Evolutionary conservation across 2,888 invertebrate genomes (phyloP).

Genomic region (Hemaris fuciformis): DNA sequence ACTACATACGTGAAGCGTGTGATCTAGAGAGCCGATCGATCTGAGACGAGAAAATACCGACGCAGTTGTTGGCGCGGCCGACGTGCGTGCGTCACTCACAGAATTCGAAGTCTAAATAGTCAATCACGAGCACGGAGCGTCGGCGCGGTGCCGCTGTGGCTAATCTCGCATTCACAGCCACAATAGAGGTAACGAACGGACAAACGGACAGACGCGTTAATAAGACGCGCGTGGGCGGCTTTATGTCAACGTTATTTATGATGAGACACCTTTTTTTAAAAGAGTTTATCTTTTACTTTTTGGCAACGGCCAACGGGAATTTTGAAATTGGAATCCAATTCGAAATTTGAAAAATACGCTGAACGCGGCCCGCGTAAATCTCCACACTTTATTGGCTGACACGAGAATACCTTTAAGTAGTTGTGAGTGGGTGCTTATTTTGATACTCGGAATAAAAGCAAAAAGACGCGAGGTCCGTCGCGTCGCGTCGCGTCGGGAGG

Average conservation of each 20-base stretch:
- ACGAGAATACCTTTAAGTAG: conserved; percentile 57
- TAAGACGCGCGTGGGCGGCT: conserved; percentile 78
- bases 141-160: conserved; percentile 58
- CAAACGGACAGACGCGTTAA: conserved; percentile 76
- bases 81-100: conserved; percentile 66
- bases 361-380: conserved; percentile 9
- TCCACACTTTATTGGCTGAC: conserved; percentile 53
- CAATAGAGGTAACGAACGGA: conserved; percentile 80
- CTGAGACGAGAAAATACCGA: conserved; percentile 37
- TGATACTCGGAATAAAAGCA: conserved; percentile 66
- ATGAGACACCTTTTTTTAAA: conserved; percentile 61
- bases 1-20: conserved; percentile 27
- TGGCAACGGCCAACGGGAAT: conserved; percentile 40
- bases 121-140: conserved; percentile 64
- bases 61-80: conserved; percentile 45
- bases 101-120: conserved; percentile 75
- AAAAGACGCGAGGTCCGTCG: conserved; percentile 57
- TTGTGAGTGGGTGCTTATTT: conserved; percentile 52
- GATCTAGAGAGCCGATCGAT: conserved; percentile 24
- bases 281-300: conserved; percentile 45
- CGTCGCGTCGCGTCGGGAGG: conserved; percentile 68
- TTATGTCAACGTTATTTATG: conserved; percentile 80
- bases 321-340: conserved; percentile 18
- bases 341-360: conserved; percentile 28
- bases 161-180: conserved; percentile 75